A percentile compares a stretch with the other conserved stretches of the same genome.
phyloP scores from a whole-genome alignment of 2,888 invertebrate genomes.

The Callinectes sapidus region DNA sequence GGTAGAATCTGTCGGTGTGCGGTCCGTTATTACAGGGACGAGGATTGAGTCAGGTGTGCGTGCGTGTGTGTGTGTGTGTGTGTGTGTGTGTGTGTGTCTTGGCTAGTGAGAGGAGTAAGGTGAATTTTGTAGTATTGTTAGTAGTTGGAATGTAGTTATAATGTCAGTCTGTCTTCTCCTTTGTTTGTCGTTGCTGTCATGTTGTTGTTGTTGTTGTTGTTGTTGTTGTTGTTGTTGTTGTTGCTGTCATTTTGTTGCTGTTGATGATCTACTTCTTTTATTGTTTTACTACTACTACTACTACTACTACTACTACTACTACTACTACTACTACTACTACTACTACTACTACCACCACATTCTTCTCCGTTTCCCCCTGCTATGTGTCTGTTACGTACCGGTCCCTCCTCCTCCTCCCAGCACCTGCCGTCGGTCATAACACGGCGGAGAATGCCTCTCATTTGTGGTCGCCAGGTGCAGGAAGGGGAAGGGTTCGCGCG shows the following conservation, averaged over 20 bases:
- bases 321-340: constrained; percentile 22
- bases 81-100: too few species aligned
- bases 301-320: constrained; percentile 33
- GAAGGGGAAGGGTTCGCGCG: too few species aligned
- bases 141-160: neutral
- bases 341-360: neutral
- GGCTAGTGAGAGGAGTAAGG: neutral
- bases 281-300: constrained; percentile 21
- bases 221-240: too few species aligned
- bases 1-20: neutral
- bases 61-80: neutral
- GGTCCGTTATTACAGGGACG: neutral
- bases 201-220: too few species aligned
- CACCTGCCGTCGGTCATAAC: too few species aligned
- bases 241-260: too few species aligned
- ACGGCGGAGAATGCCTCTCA: neutral
- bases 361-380: neutral
- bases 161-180: neutral
- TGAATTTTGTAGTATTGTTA: neutral
- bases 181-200: neutral
- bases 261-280: neutral
- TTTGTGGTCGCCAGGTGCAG: neutral
- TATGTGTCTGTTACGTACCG: neutral
- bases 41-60: neutral
- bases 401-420: neutral